phyloP scores from a whole-genome alignment of 2,888 invertebrate species.

The Stenotaenia linearis region DNA sequence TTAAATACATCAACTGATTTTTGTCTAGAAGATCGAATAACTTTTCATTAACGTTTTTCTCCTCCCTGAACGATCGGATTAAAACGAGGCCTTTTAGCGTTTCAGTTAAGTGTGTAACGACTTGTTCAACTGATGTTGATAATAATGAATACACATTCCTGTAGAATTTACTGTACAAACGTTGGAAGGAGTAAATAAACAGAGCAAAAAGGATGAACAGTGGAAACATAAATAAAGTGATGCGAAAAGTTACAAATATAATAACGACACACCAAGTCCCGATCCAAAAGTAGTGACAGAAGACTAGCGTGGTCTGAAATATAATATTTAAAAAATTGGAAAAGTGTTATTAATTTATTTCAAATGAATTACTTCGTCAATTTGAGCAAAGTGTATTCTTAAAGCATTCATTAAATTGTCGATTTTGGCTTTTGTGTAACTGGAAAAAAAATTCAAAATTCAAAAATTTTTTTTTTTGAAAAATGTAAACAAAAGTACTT shows the following conservation, averaged over 20 bases:
- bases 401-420: background rate
- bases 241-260: background rate
- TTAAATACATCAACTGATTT: background rate
- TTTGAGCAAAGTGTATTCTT: background rate
- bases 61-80: background rate
- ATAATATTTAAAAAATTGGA: background rate
- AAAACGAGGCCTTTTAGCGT: background rate
- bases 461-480: too few species aligned
- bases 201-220: background rate
- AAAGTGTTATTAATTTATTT: background rate
- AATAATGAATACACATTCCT: background rate
- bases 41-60: background rate
- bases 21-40: background rate
- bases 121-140: background rate
- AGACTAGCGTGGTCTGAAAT: background rate
- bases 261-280: background rate
- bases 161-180: background rate
- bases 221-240: background rate
- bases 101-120: background rate
- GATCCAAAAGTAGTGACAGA: background rate
- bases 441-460: background rate
- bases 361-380: background rate
- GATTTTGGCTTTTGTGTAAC: background rate
- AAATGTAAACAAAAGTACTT: background rate
- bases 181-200: background rate